A percentile compares a stretch with the other conserved stretches of the same genome.
These are phyloP conservation scores for Suricata suricatta DNA, from an alignment of 2,113 vertebrate genomes.

Conservation along the genomic window DNA sequence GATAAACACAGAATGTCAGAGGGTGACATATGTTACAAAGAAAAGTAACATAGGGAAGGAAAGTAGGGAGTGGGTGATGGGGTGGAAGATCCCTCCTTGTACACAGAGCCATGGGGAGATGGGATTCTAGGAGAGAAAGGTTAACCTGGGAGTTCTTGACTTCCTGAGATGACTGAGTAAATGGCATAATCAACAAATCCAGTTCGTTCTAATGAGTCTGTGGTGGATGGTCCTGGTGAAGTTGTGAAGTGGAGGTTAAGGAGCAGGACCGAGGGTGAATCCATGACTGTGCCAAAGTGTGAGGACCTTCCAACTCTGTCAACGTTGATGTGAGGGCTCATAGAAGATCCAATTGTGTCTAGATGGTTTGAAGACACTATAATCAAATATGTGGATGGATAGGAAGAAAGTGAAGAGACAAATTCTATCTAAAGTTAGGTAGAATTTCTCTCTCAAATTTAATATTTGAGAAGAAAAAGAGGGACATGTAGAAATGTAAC, in stretches of 20 bases:
- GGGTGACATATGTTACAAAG: not conserved
- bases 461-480: not conserved
- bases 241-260: not conserved
- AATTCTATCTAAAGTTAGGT: not conserved
- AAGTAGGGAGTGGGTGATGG: too few relatives aligned
- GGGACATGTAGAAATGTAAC: not conserved
- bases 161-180: not conserved
- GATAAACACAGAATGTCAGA: not conserved
- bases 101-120: not conserved
- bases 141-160: not conserved
- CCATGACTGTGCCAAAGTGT: accelerated
- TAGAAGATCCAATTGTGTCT: accelerated
- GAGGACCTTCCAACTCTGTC: accelerated
- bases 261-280: not conserved
- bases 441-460: not conserved
- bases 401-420: not conserved
- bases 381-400: not conserved
- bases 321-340: not conserved
- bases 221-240: too few relatives aligned
- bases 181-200: not conserved
- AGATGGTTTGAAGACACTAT: not conserved
- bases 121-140: not conserved
- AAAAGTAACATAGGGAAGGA: not conserved
- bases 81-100: not conserved
- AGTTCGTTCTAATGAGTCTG: not conserved